phyloP scores from a whole-genome alignment of 2,888 invertebrate genomes.

The Piscicola geometra region DNA sequence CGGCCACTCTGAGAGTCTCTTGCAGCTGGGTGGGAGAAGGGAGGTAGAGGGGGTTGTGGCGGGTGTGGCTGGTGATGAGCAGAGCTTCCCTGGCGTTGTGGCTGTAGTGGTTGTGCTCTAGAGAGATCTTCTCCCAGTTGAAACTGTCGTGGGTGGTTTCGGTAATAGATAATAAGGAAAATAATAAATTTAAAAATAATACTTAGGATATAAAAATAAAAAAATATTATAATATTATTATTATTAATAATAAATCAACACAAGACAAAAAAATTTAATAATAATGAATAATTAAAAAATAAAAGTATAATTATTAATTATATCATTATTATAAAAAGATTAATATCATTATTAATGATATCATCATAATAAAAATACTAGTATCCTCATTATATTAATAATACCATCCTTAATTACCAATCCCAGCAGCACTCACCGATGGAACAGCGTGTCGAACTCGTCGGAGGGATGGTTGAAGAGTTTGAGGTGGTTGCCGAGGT shows the following conservation, averaged over 20 bases:
- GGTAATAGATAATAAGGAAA: not conserved
- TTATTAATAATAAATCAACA: too few relatives aligned
- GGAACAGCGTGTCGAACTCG: slow-evolving; percentile 51
- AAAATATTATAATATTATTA: too few relatives aligned
- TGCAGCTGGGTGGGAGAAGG: slow-evolving; percentile 53
- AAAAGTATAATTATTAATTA: too few relatives aligned
- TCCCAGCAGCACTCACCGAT: slow-evolving; percentile 47
- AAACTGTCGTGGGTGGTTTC: not conserved
- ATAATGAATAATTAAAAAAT: too few relatives aligned
- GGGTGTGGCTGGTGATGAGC: slow-evolving; percentile 52
- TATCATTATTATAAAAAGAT: too few relatives aligned
- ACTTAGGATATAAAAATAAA: slow-evolving; percentile 33
- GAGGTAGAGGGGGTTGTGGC: slow-evolving; percentile 53
- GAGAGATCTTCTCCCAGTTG: slow-evolving; percentile 29
- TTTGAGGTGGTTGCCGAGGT: slow-evolving; percentile 51
- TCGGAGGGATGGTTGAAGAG: slow-evolving; percentile 56
- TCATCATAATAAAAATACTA: too few relatives aligned
- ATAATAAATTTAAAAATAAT: not conserved
- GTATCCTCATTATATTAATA: too few relatives aligned
- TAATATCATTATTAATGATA: too few relatives aligned
- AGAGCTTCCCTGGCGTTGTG: slow-evolving; percentile 1
- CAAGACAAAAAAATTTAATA: too few relatives aligned
- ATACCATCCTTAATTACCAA: too few relatives aligned
- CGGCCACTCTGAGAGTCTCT: slow-evolving; percentile 68
- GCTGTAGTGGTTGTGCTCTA: not conserved